phyloP scores from a whole-genome alignment of 2,797 vertebrate genomes.

The Anisognathus igniventris region DNA sequence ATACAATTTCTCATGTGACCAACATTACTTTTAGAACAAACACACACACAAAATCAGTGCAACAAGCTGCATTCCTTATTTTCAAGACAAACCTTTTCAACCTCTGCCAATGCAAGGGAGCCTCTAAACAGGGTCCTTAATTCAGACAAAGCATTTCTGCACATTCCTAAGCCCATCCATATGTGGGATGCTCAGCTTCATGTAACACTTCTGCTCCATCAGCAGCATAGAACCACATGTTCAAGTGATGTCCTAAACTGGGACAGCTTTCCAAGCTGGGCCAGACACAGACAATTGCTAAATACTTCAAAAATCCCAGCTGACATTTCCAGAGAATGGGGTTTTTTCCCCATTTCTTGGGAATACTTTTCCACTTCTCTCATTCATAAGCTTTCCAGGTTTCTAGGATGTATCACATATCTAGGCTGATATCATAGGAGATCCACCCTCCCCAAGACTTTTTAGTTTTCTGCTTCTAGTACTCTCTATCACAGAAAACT shows the following conservation, averaged over 20 bases:
- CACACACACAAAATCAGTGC: neutral
- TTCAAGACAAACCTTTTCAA: neutral
- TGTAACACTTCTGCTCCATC: neutral
- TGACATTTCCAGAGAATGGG: neutral
- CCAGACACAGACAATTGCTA: neutral
- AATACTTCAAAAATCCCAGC: neutral
- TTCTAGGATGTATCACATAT: neutral
- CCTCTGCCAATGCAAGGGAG: neutral
- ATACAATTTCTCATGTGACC: neutral
- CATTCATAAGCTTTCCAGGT: neutral
- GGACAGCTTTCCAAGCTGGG: neutral
- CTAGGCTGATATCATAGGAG: neutral
- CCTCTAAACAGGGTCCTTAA: neutral
- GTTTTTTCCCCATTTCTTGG: accelerated
- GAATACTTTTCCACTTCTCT: neutral
- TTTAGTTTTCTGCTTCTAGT: neutral
- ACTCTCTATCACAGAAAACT: neutral
- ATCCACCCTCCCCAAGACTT: neutral
- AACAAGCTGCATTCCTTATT: neutral
- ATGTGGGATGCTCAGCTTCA: neutral
- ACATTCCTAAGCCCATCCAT: neutral
- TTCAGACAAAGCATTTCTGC: neutral
- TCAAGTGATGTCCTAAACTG: neutral
- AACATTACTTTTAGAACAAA: neutral
- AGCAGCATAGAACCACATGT: neutral